These are phyloP conservation scores for Poeciliopsis paucimaculata DNA, from an alignment of 2,797 vertebrate genomes.

Conservation along the genomic window DNA sequence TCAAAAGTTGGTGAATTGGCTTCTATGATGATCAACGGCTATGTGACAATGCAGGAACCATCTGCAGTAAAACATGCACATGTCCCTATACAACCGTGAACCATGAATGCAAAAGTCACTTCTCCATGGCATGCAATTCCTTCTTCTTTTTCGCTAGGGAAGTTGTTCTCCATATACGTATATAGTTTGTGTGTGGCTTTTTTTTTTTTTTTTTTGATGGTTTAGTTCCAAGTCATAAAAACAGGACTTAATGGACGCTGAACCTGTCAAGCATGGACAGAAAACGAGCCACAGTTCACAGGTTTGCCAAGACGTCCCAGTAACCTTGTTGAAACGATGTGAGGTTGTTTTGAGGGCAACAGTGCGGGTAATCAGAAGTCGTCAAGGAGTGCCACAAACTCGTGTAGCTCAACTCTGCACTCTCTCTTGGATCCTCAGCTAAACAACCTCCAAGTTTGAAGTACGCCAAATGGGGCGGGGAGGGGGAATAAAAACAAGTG, in stretches of 20 bases:
- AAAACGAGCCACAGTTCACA: not conserved
- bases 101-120: slow-evolving; percentile 42
- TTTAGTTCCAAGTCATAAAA: too few species aligned
- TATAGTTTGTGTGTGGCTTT: too few species aligned
- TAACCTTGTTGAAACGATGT: too few species aligned
- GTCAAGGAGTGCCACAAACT: not conserved
- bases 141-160: not conserved
- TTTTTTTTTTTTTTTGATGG: too few species aligned
- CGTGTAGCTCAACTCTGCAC: not conserved
- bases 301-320: not conserved
- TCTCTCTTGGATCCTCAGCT: not conserved
- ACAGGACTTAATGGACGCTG: not conserved
- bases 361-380: not conserved
- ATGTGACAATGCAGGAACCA: slow-evolving; percentile 34
- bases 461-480: not conserved
- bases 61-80: slow-evolving; percentile 36
- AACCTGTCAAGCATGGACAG: not conserved
- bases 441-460: not conserved
- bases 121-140: not conserved
- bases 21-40: slow-evolving; percentile 60
- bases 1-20: slow-evolving; percentile 52
- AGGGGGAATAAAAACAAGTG: not conserved
- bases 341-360: too few species aligned
- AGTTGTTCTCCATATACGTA: not conserved
- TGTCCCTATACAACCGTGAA: slow-evolving; percentile 55